Conservation (phyloP, 2,888 invertebrate genomes). For the Liodrosophila aerea region DNA sequence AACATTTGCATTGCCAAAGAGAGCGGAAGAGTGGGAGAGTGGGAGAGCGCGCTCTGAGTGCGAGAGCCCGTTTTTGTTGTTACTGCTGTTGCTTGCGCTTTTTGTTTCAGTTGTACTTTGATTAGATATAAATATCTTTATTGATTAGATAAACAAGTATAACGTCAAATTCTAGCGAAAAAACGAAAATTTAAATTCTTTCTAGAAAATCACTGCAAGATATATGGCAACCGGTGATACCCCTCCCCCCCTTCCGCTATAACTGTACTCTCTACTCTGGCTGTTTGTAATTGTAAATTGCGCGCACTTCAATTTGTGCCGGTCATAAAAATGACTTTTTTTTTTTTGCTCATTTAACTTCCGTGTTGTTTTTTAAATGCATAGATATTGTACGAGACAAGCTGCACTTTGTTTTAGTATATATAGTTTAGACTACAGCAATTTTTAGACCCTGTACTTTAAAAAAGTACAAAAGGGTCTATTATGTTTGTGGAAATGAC, state of each 20-base stretch:
- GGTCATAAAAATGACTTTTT: constrained; percentile 54
- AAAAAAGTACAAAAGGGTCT: background rate
- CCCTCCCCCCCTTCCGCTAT: constrained; percentile 5
- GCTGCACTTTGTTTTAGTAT: too few species aligned
- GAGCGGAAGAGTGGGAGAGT: constrained; percentile 5
- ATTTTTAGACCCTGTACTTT: constrained; percentile 13
- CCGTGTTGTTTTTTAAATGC: constrained; percentile 49
- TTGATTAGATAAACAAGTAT: constrained; percentile 73
- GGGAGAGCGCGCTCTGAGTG: background rate
- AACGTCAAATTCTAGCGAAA: constrained; percentile 11
- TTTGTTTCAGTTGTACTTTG: constrained; percentile 57
- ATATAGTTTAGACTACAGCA: too few species aligned
- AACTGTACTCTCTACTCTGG: background rate
- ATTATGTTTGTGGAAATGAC: background rate
- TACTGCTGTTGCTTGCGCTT: constrained; percentile 12
- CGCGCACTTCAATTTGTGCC: constrained; percentile 67
- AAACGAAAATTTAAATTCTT: constrained; percentile 4
- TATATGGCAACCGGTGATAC: constrained; percentile 11
- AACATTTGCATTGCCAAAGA: constrained; percentile 41
- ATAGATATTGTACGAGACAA: too few species aligned
- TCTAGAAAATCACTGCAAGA: constrained; percentile 53
- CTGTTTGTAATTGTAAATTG: constrained; percentile 59
- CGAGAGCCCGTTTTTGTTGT: constrained; percentile 14
- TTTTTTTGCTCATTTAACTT: constrained; percentile 52
- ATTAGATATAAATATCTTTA: constrained; percentile 78